Conservation (phyloP, 2,797 vertebrate species). For the Myiotriccus ornatus region DNA sequence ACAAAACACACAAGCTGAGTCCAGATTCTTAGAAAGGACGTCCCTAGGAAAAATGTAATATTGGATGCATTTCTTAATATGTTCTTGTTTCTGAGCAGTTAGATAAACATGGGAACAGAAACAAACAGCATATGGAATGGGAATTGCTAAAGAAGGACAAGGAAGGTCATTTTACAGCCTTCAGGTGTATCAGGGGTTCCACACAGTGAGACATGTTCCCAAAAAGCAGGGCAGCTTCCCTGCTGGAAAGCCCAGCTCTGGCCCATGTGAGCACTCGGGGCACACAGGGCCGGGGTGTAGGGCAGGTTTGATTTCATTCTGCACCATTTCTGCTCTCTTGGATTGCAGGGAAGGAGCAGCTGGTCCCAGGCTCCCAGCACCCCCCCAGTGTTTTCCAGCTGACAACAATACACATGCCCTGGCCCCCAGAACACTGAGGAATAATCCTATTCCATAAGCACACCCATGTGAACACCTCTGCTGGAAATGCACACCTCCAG, state of each 20-base stretch:
- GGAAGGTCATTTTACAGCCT: neutral
- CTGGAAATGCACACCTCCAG: neutral
- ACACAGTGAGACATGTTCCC: neutral
- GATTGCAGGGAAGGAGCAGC: too few species aligned
- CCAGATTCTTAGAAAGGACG: neutral
- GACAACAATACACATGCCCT: neutral
- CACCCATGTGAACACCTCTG: neutral
- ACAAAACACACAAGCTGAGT: neutral
- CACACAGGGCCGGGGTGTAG: neutral
- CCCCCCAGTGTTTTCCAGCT: neutral
- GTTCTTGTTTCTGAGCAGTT: neutral
- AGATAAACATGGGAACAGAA: neutral
- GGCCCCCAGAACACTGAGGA: neutral
- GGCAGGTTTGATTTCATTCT: neutral
- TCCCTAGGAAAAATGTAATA: neutral
- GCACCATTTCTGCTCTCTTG: neutral
- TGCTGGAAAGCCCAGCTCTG: neutral
- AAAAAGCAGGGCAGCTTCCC: neutral
- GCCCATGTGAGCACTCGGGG: too few species aligned
- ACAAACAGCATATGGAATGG: neutral
- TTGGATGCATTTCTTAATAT: neutral
- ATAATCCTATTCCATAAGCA: neutral
- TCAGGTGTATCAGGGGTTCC: neutral
- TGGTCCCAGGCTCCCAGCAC: neutral
- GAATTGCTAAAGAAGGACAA: neutral